A percentile compares a stretch with the other conserved stretches of the same genome.
Evolutionary conservation across 2,113 vertebrate species (phyloP).

Genomic region (Leptodactylus fuscus): DNA sequence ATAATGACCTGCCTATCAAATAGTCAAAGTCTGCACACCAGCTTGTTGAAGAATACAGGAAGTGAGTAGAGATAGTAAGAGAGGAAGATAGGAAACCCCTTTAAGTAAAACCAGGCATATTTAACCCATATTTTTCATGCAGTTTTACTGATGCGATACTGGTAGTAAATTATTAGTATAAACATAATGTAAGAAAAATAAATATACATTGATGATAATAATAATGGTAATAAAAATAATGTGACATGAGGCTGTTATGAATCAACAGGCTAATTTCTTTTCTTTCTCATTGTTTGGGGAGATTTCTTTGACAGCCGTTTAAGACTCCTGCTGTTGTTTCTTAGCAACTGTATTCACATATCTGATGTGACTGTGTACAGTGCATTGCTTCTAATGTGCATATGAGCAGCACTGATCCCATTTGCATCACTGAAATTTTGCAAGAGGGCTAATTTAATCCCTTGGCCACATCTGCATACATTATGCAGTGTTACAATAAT

Average conservation of each 20-base stretch:
- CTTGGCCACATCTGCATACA: too few species aligned
- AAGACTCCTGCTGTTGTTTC: constrained; percentile 1
- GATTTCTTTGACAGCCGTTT: not conserved
- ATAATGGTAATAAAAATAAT: not conserved
- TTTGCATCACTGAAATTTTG: not conserved
- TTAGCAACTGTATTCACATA: not conserved
- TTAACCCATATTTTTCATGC: not conserved
- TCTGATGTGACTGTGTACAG: not conserved
- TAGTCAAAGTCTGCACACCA: too few species aligned
- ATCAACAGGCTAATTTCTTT: not conserved
- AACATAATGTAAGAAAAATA: not conserved
- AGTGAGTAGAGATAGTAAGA: too few species aligned
- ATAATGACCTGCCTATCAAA: too few species aligned
- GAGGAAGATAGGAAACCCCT: too few species aligned
- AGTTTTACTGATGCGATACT: too few species aligned
- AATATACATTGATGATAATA: not conserved
- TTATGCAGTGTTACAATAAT: too few species aligned
- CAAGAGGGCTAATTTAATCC: not conserved
- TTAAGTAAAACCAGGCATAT: too few species aligned
- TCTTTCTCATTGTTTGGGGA: not conserved
- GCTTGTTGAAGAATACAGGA: too few species aligned
- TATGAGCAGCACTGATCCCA: not conserved
- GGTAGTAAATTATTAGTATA: too few species aligned
- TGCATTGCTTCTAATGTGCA: not conserved
- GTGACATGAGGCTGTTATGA: not conserved